Percentiles rank a stretch among this genome's conserved stretches.
Evolutionary conservation across 2,797 vertebrate genomes (phyloP).

Genomic region (Dermochelys coriacea): DNA sequence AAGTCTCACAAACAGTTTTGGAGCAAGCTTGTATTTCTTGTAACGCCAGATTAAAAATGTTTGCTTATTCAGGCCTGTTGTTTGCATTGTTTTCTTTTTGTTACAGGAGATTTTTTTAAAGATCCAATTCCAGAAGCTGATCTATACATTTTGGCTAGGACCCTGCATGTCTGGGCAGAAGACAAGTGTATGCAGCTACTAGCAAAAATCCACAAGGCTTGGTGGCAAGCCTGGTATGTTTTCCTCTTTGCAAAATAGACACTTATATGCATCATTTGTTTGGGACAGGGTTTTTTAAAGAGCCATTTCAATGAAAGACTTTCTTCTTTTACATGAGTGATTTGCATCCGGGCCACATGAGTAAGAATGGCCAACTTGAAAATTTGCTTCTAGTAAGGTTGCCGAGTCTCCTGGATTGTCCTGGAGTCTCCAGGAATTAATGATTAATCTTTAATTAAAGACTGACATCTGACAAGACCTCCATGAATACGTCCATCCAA

Average conservation of each 20-base stretch:
- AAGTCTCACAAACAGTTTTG: background rate
- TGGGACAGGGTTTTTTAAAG: rapidly evolving
- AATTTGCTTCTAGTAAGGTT: too few relatives aligned
- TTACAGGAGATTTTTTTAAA: constrained; percentile 89
- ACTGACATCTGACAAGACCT: too few relatives aligned
- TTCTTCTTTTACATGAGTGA: background rate
- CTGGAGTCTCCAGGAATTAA: too few relatives aligned
- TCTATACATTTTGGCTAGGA: constrained; percentile 89
- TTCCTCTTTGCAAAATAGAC: background rate
- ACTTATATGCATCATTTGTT: rapidly evolving
- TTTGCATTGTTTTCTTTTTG: background rate
- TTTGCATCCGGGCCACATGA: rapidly evolving
- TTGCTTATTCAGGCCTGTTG: background rate
- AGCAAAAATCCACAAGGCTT: constrained; percentile 78
- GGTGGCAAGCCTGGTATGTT: constrained; percentile 86
- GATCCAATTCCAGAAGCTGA: constrained; percentile 86
- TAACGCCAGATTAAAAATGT: background rate
- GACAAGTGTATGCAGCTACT: constrained; percentile 84
- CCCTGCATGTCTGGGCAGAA: constrained; percentile 91
- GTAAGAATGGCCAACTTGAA: background rate
- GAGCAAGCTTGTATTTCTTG: background rate
- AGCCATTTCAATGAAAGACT: background rate
- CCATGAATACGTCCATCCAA: too few relatives aligned
- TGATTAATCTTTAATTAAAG: too few relatives aligned
- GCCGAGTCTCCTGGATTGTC: too few relatives aligned